phyloP scores from a whole-genome alignment of 2,888 invertebrate species.

The Apamea epomidion region DNA sequence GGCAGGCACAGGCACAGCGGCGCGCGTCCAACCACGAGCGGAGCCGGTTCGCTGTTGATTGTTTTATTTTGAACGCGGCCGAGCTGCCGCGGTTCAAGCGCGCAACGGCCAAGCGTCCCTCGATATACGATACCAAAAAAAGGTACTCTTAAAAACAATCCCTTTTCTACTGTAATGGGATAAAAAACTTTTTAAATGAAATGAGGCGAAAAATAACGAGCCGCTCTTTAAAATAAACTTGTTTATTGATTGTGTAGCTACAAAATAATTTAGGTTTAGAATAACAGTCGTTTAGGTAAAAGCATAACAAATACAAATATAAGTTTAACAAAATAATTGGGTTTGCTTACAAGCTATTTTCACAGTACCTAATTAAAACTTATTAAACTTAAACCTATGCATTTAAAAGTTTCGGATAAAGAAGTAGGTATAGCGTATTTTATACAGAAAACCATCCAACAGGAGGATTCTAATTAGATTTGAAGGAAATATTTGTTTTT shows the following conservation, averaged over 20 bases:
- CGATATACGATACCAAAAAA: slow-evolving; percentile 74
- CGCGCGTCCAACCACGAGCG: slow-evolving; percentile 83
- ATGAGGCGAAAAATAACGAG: slow-evolving; percentile 62
- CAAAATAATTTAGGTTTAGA: slow-evolving; percentile 4
- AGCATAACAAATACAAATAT: slow-evolving; percentile 6
- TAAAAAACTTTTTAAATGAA: slow-evolving; percentile 61
- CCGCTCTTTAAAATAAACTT: slow-evolving; percentile 52
- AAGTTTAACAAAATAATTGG: slow-evolving; percentile 7
- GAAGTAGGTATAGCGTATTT: not conserved
- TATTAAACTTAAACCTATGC: not conserved
- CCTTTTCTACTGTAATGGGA: slow-evolving; percentile 65
- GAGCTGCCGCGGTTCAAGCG: slow-evolving; percentile 68
- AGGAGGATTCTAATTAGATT: not conserved
- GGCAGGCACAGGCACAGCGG: slow-evolving; percentile 64
- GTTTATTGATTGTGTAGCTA: slow-evolving; percentile 59
- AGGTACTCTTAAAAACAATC: slow-evolving; percentile 70
- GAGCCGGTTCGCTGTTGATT: slow-evolving; percentile 87
- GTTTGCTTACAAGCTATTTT: not conserved
- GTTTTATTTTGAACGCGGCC: slow-evolving; percentile 84
- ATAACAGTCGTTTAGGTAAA: slow-evolving; percentile 10
- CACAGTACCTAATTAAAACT: not conserved
- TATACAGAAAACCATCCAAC: not conserved
- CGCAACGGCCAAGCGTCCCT: slow-evolving; percentile 72
- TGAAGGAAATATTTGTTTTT: not conserved
- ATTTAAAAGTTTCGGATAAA: not conserved